phyloP scores from a whole-genome alignment of 1,140 invertebrate species.

The Lysiphlebus fabarum region DNA sequence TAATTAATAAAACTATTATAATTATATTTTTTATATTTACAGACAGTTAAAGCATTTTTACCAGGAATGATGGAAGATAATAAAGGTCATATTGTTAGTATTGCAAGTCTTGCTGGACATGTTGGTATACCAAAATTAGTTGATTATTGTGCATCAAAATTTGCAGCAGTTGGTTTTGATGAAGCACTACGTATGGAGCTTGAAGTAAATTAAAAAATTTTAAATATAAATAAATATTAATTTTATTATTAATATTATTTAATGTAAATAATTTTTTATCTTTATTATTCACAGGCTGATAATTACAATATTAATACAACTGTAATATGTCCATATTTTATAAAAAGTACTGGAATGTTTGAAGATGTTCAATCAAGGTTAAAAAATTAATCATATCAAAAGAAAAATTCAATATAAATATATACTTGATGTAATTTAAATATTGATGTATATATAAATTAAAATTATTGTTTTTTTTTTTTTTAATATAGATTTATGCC shows the following conservation, averaged over 20 bases:
- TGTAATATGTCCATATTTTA: slow-evolving; percentile 90
- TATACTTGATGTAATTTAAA: not conserved
- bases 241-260: no score
- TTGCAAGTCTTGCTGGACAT: slow-evolving; percentile 90
- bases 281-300: slow-evolving; percentile 37
- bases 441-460: no score
- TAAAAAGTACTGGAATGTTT: slow-evolving; percentile 88
- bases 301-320: slow-evolving; percentile 80
- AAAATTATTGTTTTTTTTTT: slow-evolving; percentile 1
- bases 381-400: slow-evolving; percentile 23
- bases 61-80: slow-evolving; percentile 89
- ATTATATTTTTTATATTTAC: slow-evolving; percentile 33
- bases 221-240: not conserved
- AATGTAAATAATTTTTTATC: slow-evolving; percentile 2
- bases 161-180: slow-evolving; percentile 89
- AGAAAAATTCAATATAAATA: not conserved
- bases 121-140: slow-evolving; percentile 77
- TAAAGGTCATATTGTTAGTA: slow-evolving; percentile 91
- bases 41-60: slow-evolving; percentile 80
- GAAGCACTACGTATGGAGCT: slow-evolving; percentile 81
- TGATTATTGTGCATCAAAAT: slow-evolving; percentile 94
- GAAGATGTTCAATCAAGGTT: slow-evolving; percentile 81
- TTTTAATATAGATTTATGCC: slow-evolving; percentile 70
- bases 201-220: slow-evolving; percentile 52
- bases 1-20: no score